A percentile compares a stretch with the other conserved stretches of the same genome.
Evolutionary conservation across 1,140 invertebrate species (phyloP).

Genomic region (Heliconius nattereri): DNA sequence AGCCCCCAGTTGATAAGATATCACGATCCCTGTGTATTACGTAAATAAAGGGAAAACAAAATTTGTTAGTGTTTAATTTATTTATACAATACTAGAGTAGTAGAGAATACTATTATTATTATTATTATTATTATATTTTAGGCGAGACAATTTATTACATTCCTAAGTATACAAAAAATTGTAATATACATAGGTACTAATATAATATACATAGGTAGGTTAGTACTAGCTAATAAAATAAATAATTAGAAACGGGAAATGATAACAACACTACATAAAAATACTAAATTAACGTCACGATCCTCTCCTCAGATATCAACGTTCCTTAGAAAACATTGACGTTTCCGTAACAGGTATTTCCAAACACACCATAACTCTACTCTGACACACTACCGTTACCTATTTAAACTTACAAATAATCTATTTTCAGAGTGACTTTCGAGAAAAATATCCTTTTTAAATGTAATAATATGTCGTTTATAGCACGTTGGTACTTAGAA

Average conservation of each 20-base stretch:
- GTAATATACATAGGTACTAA: no score
- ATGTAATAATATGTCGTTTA: not conserved
- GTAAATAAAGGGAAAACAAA: no score
- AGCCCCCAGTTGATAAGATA: no score
- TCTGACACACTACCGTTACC: not conserved
- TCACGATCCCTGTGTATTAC: no score
- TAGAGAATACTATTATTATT: no score
- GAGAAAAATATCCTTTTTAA: slow-evolving; percentile 5
- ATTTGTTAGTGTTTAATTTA: no score
- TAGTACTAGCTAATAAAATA: no score
- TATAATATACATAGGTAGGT: no score
- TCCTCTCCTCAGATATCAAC: not conserved
- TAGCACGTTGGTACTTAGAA: not conserved
- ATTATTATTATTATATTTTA: no score
- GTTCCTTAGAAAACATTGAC: not conserved
- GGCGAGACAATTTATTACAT: no score
- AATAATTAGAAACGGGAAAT: not conserved
- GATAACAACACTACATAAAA: not conserved
- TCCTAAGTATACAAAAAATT: no score
- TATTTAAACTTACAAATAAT: not conserved
- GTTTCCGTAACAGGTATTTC: not conserved
- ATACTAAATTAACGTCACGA: not conserved
- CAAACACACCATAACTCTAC: not conserved
- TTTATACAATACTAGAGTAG: no score
- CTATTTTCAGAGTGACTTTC: not conserved